Conservation (phyloP, 2,797 vertebrate genomes). For the Lycodopsis pacificus region DNA sequence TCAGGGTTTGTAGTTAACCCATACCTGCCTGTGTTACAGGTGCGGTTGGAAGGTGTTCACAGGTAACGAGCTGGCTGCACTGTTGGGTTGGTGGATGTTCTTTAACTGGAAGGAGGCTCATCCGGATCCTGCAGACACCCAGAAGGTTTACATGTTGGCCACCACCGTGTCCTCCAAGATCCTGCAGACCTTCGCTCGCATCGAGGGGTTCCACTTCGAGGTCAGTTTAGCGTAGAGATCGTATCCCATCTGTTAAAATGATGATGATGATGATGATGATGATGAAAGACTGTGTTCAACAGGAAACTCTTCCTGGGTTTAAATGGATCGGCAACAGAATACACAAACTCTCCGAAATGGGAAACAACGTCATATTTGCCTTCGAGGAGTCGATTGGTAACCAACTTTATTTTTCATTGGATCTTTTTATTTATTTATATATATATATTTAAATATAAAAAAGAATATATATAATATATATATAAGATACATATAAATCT, state of each 20-base stretch:
- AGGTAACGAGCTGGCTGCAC: constrained; percentile 93
- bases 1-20: background rate
- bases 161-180: constrained; percentile 97
- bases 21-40: constrained; percentile 61
- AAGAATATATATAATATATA: too few relatives aligned
- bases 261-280: background rate
- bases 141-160: constrained; percentile 91
- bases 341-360: constrained; percentile 87
- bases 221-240: constrained; percentile 47
- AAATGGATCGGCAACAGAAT: constrained; percentile 97
- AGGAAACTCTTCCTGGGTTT: constrained; percentile 98
- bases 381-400: constrained; percentile 98
- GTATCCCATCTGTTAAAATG: background rate
- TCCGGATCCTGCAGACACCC: constrained; percentile 75
- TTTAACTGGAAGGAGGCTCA: constrained; percentile 88
- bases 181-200: constrained; percentile 87
- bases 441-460: too few relatives aligned
- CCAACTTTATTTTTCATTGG: background rate
- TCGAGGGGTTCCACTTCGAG: constrained; percentile 94
- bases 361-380: constrained; percentile 91
- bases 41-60: constrained; percentile 93
- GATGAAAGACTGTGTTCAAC: constrained; percentile 34
- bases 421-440: too few relatives aligned
- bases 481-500: too few relatives aligned
- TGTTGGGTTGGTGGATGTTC: constrained; percentile 98